Percentiles rank a stretch among this genome's conserved stretches.
phyloP scores from a whole-genome alignment of 2,888 invertebrate genomes.

The Aspidiotus rigidus region DNA sequence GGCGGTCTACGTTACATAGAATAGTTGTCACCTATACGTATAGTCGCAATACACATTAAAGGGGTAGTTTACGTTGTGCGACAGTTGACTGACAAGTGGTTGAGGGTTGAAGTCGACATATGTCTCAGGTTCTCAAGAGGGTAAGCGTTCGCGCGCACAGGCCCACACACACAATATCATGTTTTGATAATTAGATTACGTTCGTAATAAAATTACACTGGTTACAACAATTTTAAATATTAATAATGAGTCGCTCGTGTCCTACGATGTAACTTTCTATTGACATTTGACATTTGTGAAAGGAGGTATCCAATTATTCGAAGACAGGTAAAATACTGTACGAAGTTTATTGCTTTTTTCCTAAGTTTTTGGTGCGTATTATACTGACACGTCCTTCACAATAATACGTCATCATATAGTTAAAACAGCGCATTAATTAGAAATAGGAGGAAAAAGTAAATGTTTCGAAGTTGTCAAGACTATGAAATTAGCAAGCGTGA shows the following conservation, averaged over 20 bases:
- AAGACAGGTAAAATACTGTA: too few relatives aligned
- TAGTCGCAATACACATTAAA: neutral
- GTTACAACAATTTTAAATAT: slow-evolving; percentile 15
- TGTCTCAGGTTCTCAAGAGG: slow-evolving; percentile 6
- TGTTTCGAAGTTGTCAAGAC: too few relatives aligned
- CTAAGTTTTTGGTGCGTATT: too few relatives aligned
- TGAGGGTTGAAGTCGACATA: slow-evolving; percentile 21
- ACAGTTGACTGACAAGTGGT: slow-evolving; percentile 30
- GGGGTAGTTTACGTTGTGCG: slow-evolving; percentile 12
- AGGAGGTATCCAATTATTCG: too few relatives aligned
- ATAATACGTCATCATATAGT: too few relatives aligned
- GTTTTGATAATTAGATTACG: slow-evolving; percentile 1
- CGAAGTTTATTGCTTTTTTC: too few relatives aligned
- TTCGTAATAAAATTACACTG: slow-evolving; percentile 17
- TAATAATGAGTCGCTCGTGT: neutral
- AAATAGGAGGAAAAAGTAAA: too few relatives aligned
- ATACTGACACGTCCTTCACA: too few relatives aligned
- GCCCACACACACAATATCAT: neutral
- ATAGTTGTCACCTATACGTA: slow-evolving; percentile 15
- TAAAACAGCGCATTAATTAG: too few relatives aligned
- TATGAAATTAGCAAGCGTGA: too few relatives aligned
- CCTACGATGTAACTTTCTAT: too few relatives aligned
- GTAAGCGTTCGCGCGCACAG: neutral
- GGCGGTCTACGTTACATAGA: slow-evolving; percentile 7
- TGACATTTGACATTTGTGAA: too few relatives aligned